Percentiles rank a stretch among this genome's conserved stretches.
These are phyloP conservation scores for Cervus canadensis DNA, from an alignment of 2,113 vertebrate genomes.

Conservation along the genomic window DNA sequence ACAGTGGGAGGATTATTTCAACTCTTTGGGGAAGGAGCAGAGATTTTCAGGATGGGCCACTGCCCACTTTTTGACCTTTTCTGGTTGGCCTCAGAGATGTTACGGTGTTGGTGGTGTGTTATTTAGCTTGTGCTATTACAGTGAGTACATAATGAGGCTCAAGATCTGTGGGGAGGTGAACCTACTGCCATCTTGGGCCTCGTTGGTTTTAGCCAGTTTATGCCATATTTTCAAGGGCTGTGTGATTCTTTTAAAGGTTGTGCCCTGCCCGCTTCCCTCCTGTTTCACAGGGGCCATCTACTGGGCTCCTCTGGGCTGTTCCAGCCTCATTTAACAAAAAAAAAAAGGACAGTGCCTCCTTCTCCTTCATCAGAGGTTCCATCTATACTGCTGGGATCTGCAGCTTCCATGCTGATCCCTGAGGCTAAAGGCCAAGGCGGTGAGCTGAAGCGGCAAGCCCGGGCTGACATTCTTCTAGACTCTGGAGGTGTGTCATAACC, in stretches of 20 bases:
- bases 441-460: background rate
- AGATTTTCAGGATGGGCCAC: background rate
- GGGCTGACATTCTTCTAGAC: background rate
- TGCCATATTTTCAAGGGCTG: background rate
- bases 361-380: background rate
- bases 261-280: background rate
- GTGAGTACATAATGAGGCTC: background rate
- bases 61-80: background rate
- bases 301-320: background rate
- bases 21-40: background rate
- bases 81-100: background rate
- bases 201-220: background rate
- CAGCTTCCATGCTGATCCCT: background rate
- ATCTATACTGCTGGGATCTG: background rate
- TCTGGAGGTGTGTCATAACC: background rate
- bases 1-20: background rate
- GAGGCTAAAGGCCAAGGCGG: background rate
- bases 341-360: background rate
- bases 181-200: background rate
- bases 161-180: background rate
- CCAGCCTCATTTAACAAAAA: background rate
- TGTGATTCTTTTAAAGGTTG: background rate
- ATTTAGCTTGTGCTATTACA: background rate
- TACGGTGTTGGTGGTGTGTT: background rate
- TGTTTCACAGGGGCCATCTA: background rate